Base-by-base conservation (phyloP, 1,140 invertebrate genomes). In the Drosophila carrolli region DNA sequence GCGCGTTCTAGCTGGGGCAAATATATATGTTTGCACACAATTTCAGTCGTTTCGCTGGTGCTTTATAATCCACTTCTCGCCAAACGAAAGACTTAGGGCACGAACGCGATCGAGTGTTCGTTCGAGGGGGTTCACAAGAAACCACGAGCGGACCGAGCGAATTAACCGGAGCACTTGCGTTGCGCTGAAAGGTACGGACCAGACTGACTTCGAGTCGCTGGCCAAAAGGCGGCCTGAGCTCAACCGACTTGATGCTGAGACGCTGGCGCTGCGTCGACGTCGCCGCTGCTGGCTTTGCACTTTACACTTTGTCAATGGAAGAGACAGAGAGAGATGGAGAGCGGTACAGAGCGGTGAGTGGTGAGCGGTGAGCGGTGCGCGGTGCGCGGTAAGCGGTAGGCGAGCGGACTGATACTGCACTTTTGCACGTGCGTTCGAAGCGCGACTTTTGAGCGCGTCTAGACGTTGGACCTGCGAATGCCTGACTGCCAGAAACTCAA, bases 81-180 rank as follows among this genome's bases (percentile, higher is more conserved):
- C 66, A 75, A 89, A 81, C 78, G 71, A 90, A 90, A 79, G 85
- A 89, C 85, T 90, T 81, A 74, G 59, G 78, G 35, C 86, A 90
- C 85, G 75, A 89, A 89, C 85, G 67, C 62, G 63, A 44, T 63
- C 38, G 40, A 23, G 23, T 23, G 23, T 23, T 23, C 54, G 72
- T 72, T 47, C 27, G 19, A 27, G 37, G 51, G 35, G 54, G 54
- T 44, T 60, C 54, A 56, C 74, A 59, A 40, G 29, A 35, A 56
- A 50, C 27, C 3, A 46, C 38, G 32, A 51, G 60, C 75, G 75
- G 41, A 43, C 66, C 54, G 75, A 77, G 38, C 38, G 38, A 32
- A 14, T 11, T 19, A 19, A 53, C 32, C 50, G 50, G 50, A 53
- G 50, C 84, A 82, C 84, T 82, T 89, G 84, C 66, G 84, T 68